Evolutionary conservation across 2,113 vertebrate genomes (phyloP).

Genomic region (Atractosteus spatula): DNA sequence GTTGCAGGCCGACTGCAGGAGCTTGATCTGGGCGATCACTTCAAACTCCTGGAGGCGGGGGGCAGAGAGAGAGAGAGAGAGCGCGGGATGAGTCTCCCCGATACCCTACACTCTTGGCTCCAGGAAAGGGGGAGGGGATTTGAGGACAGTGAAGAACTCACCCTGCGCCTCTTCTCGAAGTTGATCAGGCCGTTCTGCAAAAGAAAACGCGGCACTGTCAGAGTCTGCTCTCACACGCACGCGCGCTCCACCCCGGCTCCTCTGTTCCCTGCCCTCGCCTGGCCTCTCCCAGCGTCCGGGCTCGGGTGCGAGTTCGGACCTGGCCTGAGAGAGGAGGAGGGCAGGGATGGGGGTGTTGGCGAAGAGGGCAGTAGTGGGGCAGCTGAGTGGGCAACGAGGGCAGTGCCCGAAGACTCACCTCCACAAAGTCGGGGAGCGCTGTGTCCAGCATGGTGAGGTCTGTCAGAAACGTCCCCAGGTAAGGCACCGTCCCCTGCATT

Average conservation of each 20-base stretch:
- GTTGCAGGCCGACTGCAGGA: conserved; percentile 90
- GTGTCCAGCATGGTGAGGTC: conserved; percentile 92
- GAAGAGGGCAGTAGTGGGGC: too few relatives aligned
- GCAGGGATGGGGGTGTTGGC: background rate
- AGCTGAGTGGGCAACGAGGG: too few relatives aligned
- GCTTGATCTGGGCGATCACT: conserved; percentile 91
- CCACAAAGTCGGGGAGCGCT: conserved; percentile 79
- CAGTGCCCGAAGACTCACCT: conserved; percentile 61
- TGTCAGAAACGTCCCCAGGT: conserved; percentile 87
- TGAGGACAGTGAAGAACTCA: conserved; percentile 51
- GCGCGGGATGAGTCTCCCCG: background rate
- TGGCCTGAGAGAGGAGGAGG: background rate
- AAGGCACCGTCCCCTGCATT: conserved; percentile 93
- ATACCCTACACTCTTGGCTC: background rate
- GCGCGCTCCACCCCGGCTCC: too few relatives aligned
- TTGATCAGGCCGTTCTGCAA: conserved; percentile 87
- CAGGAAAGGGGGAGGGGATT: background rate
- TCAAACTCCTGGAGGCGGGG: conserved; percentile 83
- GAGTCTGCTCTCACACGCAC: background rate
- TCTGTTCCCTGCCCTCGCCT: too few relatives aligned
- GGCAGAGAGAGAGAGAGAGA: background rate
- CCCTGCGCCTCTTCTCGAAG: conserved; percentile 91
- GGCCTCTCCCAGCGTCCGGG: too few relatives aligned
- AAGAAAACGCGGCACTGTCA: conserved; percentile 42
- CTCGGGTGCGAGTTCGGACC: too few relatives aligned